These are phyloP conservation scores for Onchidella celtica DNA, from an alignment of 2,888 invertebrate genomes.

Conservation along the genomic window DNA sequence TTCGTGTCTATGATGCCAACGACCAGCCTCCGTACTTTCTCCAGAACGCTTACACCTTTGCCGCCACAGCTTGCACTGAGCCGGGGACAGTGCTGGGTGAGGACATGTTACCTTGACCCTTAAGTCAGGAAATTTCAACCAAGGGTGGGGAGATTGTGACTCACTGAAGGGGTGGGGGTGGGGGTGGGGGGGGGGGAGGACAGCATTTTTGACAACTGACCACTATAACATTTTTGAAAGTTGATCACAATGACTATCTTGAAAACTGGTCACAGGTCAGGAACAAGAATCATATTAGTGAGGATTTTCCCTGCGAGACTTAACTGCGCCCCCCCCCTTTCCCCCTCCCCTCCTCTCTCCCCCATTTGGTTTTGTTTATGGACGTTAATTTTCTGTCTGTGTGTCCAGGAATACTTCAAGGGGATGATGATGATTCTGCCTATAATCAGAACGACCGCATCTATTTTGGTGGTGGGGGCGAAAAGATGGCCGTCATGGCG, in stretches of 20 bases:
- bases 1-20: conserved; percentile 34
- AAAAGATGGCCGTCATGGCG: conserved; percentile 32
- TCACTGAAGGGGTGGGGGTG: no score
- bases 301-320: background rate
- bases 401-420: conserved; percentile 26
- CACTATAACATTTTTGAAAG: no score
- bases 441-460: conserved; percentile 43
- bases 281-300: no score
- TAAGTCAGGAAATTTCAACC: no score
- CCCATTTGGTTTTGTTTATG: background rate
- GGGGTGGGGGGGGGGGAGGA: no score
- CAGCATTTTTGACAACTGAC: no score
- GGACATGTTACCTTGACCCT: no score
- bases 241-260: no score
- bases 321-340: background rate
- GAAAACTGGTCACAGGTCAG: no score
- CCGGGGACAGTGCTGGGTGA: conserved; percentile 41
- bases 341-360: background rate
- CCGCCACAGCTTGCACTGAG: conserved; percentile 46
- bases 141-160: no score
- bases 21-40: conserved; percentile 37
- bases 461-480: conserved; percentile 44
- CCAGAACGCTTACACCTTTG: conserved; percentile 15
- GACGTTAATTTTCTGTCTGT: background rate
- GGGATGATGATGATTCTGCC: conserved; percentile 44